phyloP scores from a whole-genome alignment of 2,113 vertebrate species.

The Arenaria interpres region DNA sequence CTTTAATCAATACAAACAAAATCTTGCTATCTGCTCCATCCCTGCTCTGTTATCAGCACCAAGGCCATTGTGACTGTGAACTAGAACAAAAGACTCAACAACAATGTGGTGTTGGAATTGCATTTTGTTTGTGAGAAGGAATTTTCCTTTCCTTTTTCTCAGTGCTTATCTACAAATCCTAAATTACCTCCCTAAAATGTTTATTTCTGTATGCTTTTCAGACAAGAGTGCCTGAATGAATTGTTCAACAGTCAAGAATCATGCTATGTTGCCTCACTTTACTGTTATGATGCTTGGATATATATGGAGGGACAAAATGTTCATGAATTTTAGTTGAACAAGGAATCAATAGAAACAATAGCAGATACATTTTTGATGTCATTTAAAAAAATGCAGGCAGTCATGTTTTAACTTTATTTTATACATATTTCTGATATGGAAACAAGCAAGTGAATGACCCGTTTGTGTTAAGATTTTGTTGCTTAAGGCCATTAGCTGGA shows the following conservation, averaged over 20 bases:
- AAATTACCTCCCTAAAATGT: neutral
- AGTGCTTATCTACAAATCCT: neutral
- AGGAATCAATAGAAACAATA: neutral
- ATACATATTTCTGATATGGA: neutral
- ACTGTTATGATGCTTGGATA: neutral
- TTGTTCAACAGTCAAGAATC: neutral
- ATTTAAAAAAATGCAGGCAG: neutral
- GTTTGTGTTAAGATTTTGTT: neutral
- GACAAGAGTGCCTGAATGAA: neutral
- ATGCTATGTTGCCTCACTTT: neutral
- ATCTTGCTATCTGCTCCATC: neutral
- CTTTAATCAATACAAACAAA: neutral
- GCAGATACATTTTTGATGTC: neutral
- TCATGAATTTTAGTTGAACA: neutral
- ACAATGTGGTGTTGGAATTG: neutral
- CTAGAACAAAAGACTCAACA: neutral
- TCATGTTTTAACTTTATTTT: neutral
- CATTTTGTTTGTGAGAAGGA: neutral
- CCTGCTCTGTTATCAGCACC: neutral
- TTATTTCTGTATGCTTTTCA: neutral
- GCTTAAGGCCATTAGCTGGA: neutral
- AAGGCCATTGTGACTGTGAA: neutral
- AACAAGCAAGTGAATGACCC: neutral
- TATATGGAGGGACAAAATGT: neutral
- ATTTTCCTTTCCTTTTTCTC: neutral